Percentiles rank a stretch among this genome's conserved stretches.
Evolutionary conservation across 1,140 invertebrate genomes (phyloP).

Genomic region (Nasonia vitripennis): DNA sequence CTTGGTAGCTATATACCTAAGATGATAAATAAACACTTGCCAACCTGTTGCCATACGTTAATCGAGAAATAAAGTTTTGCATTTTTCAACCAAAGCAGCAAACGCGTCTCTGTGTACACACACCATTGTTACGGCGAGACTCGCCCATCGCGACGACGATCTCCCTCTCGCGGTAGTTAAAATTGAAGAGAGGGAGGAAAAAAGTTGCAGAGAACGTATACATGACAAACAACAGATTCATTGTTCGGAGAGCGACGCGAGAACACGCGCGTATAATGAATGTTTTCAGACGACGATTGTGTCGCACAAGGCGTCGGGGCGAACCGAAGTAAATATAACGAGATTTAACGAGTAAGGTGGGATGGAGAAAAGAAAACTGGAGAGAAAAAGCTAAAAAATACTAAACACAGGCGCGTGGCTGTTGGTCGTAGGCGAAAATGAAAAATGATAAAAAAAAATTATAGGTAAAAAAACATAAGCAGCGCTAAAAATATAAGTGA

Average conservation of each 20-base stretch:
- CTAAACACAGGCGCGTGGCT: background rate
- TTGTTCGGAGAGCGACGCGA: no score
- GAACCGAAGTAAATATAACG: background rate
- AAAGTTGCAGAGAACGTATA: no score
- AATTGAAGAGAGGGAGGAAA: background rate
- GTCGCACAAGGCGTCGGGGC: background rate
- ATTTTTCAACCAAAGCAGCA: background rate
- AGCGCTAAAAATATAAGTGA: conserved; percentile 38
- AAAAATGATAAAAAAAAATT: background rate
- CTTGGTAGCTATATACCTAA: background rate
- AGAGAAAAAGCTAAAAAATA: background rate
- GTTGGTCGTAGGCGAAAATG: conserved; percentile 1
- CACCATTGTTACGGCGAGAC: background rate
- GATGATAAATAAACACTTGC: background rate
- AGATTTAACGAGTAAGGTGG: background rate
- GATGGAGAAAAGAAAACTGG: background rate
- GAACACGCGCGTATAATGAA: no score
- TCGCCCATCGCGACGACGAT: background rate
- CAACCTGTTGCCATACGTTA: background rate
- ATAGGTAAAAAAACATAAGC: conserved; percentile 10
- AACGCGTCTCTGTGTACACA: background rate
- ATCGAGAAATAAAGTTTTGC: background rate
- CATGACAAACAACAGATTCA: no score
- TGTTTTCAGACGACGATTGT: background rate
- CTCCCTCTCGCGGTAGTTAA: background rate